Percentiles rank a stretch among this genome's conserved stretches.
These are phyloP conservation scores for Cephonodes hylas DNA, from an alignment of 2,888 invertebrate genomes.

Conservation along the genomic window DNA sequence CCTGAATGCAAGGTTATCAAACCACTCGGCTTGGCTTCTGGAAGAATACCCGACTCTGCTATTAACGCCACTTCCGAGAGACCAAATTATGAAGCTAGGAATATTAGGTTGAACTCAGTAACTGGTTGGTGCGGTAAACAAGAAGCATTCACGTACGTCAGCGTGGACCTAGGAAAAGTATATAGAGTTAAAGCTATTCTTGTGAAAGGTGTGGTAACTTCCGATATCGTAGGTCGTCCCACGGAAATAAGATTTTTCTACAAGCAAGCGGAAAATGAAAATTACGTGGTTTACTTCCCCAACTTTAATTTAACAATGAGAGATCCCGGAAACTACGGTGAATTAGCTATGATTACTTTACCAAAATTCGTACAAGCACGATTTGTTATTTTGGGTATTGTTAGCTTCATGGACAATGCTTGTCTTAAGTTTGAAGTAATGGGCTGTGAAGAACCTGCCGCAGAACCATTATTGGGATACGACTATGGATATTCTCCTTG, in stretches of 20 bases:
- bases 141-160: conserved; percentile 97
- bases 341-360: conserved; percentile 96
- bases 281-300: conserved; percentile 98
- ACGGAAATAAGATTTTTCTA: conserved; percentile 98
- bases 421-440: conserved; percentile 97
- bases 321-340: conserved; percentile 97
- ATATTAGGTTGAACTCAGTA: conserved; percentile 93
- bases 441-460: conserved; percentile 94
- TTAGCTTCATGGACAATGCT: conserved; percentile 98
- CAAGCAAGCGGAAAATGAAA: conserved; percentile 95
- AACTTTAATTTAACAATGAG: conserved; percentile 97
- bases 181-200: conserved; percentile 95
- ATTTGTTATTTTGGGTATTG: conserved; percentile 96
- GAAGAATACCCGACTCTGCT: conserved; percentile 95
- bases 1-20: conserved; percentile 96
- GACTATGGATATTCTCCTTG: conserved; percentile 97
- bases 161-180: conserved; percentile 96
- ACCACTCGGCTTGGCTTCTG: conserved; percentile 94
- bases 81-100: conserved; percentile 94
- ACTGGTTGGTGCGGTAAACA: conserved; percentile 99
- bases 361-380: conserved; percentile 96
- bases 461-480: conserved; percentile 92
- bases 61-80: conserved; percentile 97
- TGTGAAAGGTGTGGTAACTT: conserved; percentile 96
- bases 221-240: conserved; percentile 96